Percentiles rank a stretch among this genome's conserved stretches.
These are phyloP conservation scores for Bellardia pandia DNA, from an alignment of 2,888 invertebrate genomes.

Conservation along the genomic window DNA sequence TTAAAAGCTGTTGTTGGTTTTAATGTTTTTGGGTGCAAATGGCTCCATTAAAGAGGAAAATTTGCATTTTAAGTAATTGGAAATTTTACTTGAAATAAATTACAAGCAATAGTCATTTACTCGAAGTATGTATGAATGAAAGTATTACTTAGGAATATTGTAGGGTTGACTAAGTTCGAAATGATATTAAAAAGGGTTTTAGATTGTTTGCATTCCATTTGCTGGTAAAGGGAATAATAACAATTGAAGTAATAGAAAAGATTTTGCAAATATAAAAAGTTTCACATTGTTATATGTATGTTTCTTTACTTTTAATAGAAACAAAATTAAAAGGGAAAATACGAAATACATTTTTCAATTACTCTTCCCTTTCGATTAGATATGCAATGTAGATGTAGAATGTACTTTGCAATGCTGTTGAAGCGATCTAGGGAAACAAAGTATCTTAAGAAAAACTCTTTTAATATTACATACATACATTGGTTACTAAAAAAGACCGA, in stretches of 20 bases:
- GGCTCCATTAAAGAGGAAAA: constrained; percentile 52
- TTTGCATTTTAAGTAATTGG: constrained; percentile 67
- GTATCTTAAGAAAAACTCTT: constrained; percentile 42
- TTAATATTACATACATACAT: constrained; percentile 34
- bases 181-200: constrained; percentile 45
- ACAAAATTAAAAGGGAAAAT: constrained; percentile 28
- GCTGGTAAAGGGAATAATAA: background rate
- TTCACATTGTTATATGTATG: constrained; percentile 20
- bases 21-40: constrained; percentile 53
- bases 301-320: constrained; percentile 31
- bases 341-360: constrained; percentile 27
- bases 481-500: constrained; percentile 16
- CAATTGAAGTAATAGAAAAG: constrained; percentile 39
- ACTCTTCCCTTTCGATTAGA: constrained; percentile 13
- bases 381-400: background rate
- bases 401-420: background rate
- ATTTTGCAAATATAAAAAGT: constrained; percentile 41
- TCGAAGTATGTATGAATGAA: background rate
- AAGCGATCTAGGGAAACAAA: constrained; percentile 4
- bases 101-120: constrained; percentile 34
- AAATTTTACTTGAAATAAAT: constrained; percentile 59
- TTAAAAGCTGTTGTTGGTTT: background rate
- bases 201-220: background rate
- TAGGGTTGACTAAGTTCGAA: constrained; percentile 43
- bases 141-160: constrained; percentile 9